phyloP scores from a whole-genome alignment of 2,888 invertebrate species.

The Stenodera caucasica region DNA sequence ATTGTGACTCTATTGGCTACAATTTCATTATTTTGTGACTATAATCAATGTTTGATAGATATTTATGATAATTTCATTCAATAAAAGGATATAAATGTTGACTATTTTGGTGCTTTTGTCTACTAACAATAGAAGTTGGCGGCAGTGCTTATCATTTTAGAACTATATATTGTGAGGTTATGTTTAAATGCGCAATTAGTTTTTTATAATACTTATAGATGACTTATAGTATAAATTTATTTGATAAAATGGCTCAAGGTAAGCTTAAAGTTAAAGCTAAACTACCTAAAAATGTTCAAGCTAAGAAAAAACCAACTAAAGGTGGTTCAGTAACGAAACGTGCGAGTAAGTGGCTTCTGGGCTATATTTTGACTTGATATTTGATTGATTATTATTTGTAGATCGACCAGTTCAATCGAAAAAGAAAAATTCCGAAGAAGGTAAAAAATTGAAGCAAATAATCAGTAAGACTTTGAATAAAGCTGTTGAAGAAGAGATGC shows the following conservation, averaged over 20 bases:
- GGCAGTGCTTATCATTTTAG: too few relatives aligned
- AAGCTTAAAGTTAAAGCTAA: constrained; percentile 69
- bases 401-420: constrained; percentile 70
- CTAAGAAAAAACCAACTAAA: constrained; percentile 58
- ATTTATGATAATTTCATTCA: too few relatives aligned
- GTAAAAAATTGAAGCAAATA: constrained; percentile 66
- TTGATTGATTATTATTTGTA: constrained; percentile 42
- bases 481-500: constrained; percentile 67
- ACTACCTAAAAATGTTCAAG: constrained; percentile 60
- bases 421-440: constrained; percentile 61
- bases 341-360: constrained; percentile 56
- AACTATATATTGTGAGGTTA: too few relatives aligned
- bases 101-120: too few relatives aligned
- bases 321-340: constrained; percentile 61
- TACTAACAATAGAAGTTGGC: too few relatives aligned
- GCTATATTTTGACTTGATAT: background rate
- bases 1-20: too few relatives aligned
- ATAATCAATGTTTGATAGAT: too few relatives aligned
- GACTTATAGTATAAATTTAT: too few relatives aligned
- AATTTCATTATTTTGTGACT: too few relatives aligned
- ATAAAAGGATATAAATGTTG: too few relatives aligned
- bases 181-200: too few relatives aligned
- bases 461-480: constrained; percentile 73
- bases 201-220: too few relatives aligned
- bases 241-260: constrained; percentile 65